phyloP scores from a whole-genome alignment of 1,140 invertebrate genomes.

The Sesamia nonagrioides region DNA sequence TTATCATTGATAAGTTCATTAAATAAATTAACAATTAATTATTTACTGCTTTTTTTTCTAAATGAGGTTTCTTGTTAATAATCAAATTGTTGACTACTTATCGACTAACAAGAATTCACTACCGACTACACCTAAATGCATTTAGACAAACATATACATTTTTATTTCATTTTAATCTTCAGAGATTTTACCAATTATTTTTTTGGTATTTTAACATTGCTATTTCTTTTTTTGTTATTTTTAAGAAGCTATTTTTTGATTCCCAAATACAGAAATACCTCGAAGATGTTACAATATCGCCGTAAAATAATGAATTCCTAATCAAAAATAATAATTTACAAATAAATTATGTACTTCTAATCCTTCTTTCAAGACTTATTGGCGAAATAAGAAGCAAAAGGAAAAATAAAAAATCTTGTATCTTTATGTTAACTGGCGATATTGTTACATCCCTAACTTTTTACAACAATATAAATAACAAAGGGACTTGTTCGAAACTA shows the following conservation, averaged over 20 bases:
- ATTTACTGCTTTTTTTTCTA: not conserved
- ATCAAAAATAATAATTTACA: conserved; percentile 6
- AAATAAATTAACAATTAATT: not conserved
- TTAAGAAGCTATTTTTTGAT: not conserved
- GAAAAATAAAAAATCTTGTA: not conserved
- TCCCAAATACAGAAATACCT: conserved; percentile 23
- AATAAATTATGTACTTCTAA: conserved; percentile 4
- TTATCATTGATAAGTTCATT: conserved; percentile 1
- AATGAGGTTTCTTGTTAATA: not conserved
- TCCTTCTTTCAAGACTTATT: not conserved
- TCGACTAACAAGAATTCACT: not conserved
- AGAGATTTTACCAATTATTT: not conserved
- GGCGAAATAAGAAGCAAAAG: not conserved
- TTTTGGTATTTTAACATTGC: not conserved
- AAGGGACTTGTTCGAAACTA: conserved; percentile 17
- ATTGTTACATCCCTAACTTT: not conserved
- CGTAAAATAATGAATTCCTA: not conserved
- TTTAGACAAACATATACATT: not conserved
- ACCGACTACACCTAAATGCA: not conserved
- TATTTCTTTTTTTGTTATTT: not conserved
- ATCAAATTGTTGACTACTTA: not conserved
- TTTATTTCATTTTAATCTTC: not conserved
- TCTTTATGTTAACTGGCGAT: not conserved
- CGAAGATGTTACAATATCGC: conserved; percentile 5
- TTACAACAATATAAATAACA: conserved; percentile 15